Evolutionary conservation across 2,113 vertebrate genomes (phyloP).

Genomic region (Harpagus bidentatus): DNA sequence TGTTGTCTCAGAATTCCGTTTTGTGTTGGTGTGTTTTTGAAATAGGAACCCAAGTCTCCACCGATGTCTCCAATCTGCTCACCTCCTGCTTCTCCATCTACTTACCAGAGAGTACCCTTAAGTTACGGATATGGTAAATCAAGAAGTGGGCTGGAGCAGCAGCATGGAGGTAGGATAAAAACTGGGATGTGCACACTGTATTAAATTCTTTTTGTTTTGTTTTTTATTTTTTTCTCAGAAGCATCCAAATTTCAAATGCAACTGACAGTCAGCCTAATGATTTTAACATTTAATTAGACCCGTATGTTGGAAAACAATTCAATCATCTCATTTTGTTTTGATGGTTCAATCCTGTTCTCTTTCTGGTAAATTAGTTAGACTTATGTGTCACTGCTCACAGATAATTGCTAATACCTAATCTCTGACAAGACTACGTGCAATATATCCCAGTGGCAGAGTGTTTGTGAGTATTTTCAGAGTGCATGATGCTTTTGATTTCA

Average conservation of each 20-base stretch:
- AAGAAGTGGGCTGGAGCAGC: slow-evolving; percentile 78
- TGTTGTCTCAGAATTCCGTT: slow-evolving; percentile 9
- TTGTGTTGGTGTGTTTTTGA: slow-evolving; percentile 49
- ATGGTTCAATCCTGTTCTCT: background rate
- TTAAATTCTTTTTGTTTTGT: background rate
- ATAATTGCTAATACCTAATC: background rate
- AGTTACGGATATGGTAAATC: slow-evolving; percentile 76
- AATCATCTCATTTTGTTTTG: slow-evolving; percentile 20
- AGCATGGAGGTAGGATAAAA: slow-evolving; percentile 71
- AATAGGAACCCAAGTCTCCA: slow-evolving; percentile 84
- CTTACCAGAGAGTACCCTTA: slow-evolving; percentile 75
- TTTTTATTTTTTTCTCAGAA: background rate
- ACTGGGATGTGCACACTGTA: background rate
- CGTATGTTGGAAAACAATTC: slow-evolving; percentile 19
- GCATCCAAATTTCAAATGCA: slow-evolving; percentile 20
- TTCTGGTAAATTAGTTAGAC: slow-evolving; percentile 22
- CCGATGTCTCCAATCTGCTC: slow-evolving; percentile 79
- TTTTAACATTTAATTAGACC: slow-evolving; percentile 52
- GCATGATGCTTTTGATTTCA: background rate
- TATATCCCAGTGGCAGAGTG: background rate
- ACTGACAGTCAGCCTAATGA: slow-evolving; percentile 5
- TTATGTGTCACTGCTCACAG: slow-evolving; percentile 3
- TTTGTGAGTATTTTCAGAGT: background rate
- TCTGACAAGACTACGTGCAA: background rate
- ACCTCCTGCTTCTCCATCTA: slow-evolving; percentile 81